Percentiles rank a stretch among this genome's conserved stretches.
Conservation (phyloP, 2,797 vertebrate genomes). For the Serranus cabrilla region DNA sequence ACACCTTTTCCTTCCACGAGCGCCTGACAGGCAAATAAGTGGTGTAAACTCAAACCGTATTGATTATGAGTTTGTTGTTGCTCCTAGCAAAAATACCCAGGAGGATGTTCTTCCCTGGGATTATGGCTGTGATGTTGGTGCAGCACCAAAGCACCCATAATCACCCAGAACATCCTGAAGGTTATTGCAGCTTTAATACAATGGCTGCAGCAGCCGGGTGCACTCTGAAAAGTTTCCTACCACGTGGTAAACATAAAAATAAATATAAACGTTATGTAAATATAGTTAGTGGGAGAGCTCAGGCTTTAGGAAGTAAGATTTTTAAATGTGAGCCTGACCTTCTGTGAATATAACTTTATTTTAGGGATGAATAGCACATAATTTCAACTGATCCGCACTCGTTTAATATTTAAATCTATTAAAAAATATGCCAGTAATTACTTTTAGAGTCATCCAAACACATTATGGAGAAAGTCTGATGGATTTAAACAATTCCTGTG, state of each 20-base stretch:
- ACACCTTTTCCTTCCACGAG: conserved; percentile 16
- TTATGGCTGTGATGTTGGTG: conserved; percentile 54
- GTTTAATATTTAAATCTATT: too few species aligned
- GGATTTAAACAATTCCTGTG: too few species aligned
- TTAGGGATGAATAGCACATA: neutral
- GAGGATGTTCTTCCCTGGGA: conserved; percentile 61
- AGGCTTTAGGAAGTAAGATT: too few species aligned
- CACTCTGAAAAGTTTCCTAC: conserved; percentile 29
- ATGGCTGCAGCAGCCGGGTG: conserved; percentile 34
- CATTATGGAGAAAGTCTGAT: too few species aligned
- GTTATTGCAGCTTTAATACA: conserved; percentile 58
- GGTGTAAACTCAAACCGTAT: conserved; percentile 50
- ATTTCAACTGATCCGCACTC: too few species aligned
- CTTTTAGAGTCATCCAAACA: too few species aligned
- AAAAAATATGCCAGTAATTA: too few species aligned
- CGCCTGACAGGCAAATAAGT: conserved; percentile 46
- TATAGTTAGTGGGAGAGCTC: neutral
- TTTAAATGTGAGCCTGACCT: too few species aligned
- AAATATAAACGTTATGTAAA: conserved; percentile 13
- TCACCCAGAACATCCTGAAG: conserved; percentile 58
- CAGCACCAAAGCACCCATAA: conserved; percentile 59
- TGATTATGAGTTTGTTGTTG: conserved; percentile 66
- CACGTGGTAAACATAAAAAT: conserved; percentile 19
- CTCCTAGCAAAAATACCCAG: conserved; percentile 61
- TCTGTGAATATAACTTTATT: too few species aligned